Evolutionary conservation across 2,113 vertebrate species (phyloP).

Genomic region (Labeo catla): DNA sequence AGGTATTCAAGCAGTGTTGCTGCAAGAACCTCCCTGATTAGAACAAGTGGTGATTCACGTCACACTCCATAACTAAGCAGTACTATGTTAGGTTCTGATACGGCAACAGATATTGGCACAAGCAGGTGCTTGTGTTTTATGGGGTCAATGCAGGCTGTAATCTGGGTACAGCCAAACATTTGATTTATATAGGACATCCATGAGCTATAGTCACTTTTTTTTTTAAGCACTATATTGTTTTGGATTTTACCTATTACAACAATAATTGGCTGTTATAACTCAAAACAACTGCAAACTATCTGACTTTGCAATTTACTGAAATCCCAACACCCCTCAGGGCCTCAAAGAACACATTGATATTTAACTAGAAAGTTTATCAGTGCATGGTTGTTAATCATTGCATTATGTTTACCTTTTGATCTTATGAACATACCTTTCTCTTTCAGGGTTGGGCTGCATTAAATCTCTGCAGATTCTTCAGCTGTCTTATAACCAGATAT

Average conservation of each 20-base stretch:
- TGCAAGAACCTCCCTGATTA: background rate
- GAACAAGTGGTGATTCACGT: background rate
- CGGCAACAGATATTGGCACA: background rate
- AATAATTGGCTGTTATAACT: background rate
- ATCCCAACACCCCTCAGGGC: background rate
- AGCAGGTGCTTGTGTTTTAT: background rate
- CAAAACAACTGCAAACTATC: background rate
- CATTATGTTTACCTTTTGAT: background rate
- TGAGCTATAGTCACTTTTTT: background rate
- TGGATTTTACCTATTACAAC: background rate
- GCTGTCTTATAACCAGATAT: constrained; percentile 83
- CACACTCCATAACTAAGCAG: background rate
- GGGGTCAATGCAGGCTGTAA: background rate
- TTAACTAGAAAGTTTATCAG: constrained; percentile 10
- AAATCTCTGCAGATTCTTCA: constrained; percentile 75
- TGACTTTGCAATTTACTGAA: background rate
- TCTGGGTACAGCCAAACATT: background rate
- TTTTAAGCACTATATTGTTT: background rate
- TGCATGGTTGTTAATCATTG: constrained; percentile 2
- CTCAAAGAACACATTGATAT: background rate
- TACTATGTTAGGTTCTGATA: background rate
- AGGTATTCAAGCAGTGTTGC: background rate
- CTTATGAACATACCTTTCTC: constrained; percentile 23
- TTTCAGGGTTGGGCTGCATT: constrained; percentile 67
- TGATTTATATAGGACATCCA: background rate